These are phyloP conservation scores for Phrynosoma platyrhinos DNA, from an alignment of 2,113 vertebrate species.

Conservation along the genomic window DNA sequence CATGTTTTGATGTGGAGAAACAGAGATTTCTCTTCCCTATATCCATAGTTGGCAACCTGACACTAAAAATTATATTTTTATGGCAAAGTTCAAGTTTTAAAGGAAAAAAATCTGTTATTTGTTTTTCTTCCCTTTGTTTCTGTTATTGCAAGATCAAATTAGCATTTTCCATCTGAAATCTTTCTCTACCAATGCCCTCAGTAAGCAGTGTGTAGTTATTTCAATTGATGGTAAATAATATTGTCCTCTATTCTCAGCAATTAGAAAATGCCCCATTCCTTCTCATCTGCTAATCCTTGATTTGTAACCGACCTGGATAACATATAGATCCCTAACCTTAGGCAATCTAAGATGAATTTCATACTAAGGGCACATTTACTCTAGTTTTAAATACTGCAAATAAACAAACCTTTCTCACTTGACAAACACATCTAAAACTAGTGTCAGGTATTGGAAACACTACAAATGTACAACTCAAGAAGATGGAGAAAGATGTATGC, in stretches of 20 bases:
- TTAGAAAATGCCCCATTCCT: constrained; percentile 22
- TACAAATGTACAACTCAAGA: constrained; percentile 43
- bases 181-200: neutral
- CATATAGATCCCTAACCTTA: neutral
- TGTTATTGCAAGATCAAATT: neutral
- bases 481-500: neutral
- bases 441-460: constrained; percentile 50
- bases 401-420: constrained; percentile 46
- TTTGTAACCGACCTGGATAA: neutral
- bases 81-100: neutral
- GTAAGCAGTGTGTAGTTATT: neutral
- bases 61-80: neutral
- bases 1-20: neutral
- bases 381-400: constrained; percentile 14
- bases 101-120: neutral
- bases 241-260: accelerated
- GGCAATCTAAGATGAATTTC: neutral
- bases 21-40: neutral
- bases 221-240: neutral
- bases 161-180: neutral
- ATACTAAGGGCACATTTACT: constrained; percentile 35
- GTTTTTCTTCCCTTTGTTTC: neutral
- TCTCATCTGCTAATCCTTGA: constrained; percentile 20
- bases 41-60: neutral
- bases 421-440: constrained; percentile 45